Base-by-base conservation (phyloP, 2,113 vertebrate species). In the Microtus oregoni region DNA sequence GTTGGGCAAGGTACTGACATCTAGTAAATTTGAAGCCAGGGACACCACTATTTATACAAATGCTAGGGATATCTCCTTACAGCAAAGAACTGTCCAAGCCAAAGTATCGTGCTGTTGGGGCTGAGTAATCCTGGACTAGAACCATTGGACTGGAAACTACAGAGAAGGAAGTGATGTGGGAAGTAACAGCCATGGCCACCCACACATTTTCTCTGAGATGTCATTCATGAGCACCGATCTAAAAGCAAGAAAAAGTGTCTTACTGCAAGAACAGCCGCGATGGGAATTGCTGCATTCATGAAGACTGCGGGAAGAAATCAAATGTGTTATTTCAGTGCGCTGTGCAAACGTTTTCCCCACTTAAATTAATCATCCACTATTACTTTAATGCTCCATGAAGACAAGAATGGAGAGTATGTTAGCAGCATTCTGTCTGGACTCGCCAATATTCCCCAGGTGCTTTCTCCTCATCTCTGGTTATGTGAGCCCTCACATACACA, bases 221-320 rank as follows among this genome's bases (percentile, higher is more conserved):
- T 86, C 50, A 89, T 87, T 92, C 70, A 61, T 41, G 72, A 95
- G 47, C 78, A 95, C 17, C 35, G 3, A n/a, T 67, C 58, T 90
- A 44, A 97, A 98, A 94, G 61, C 0, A 88, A 96, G 73, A 72
- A 50, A 58, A 3, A 8, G 2, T 50, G 19, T 96, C 99, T 99
- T 99, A 99, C 99, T 95, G 99, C 99, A 55, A 99, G 99, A 47
- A 99, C 99, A 14, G 99, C 99, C 65, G 99, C 99, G 65, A 99
- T 99, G 93, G 99, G 99, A 91, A 99, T 99, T 47, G 99, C 99
- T 7, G 99, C 99, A 7, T 99, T 99, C 99, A 99, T 99, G 98
- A 99, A 99, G 97, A 99, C 99, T 99, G 98, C 32, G 96, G 82
- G 98, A 96, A 97, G 91, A 98, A 98, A 98, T 26, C 94, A 97